A percentile compares a stretch with the other conserved stretches of the same genome.
Evolutionary conservation across 2,797 vertebrate genomes (phyloP).

Genomic region (Sebastes taczanowskii): DNA sequence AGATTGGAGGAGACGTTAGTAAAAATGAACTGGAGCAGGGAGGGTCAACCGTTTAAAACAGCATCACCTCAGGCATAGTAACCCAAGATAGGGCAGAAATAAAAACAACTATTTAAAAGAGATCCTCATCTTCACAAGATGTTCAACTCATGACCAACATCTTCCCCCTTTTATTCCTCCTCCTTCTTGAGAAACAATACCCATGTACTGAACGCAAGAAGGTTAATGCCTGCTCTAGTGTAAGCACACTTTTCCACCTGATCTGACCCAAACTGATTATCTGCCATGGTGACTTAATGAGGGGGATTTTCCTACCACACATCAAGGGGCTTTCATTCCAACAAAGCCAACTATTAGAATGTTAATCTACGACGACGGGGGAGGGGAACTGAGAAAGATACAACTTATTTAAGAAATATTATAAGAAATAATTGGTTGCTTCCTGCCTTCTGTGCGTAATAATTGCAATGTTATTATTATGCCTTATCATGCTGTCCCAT

Average conservation of each 20-base stretch:
- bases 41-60: not conserved
- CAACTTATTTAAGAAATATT: not conserved
- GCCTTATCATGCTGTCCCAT: not conserved
- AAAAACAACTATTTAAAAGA: not conserved
- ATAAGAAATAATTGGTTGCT: not conserved
- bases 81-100: not conserved
- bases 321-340: constrained; percentile 22
- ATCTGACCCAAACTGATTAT: constrained; percentile 32
- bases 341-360: constrained; percentile 33
- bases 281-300: constrained; percentile 27
- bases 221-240: not conserved
- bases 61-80: not conserved
- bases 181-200: not conserved
- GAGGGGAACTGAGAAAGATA: not conserved
- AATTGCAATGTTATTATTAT: not conserved
- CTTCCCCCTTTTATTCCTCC: not conserved
- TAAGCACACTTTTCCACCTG: constrained; percentile 12
- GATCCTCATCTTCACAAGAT: not conserved
- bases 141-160: not conserved
- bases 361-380: constrained; percentile 25
- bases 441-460: not conserved
- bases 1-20: not conserved
- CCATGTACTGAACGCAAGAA: not conserved
- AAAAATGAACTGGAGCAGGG: not conserved
- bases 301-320: constrained; percentile 35